A percentile compares a stretch with the other conserved stretches of the same genome.
phyloP scores from a whole-genome alignment of 2,888 invertebrate species.

The Lepas anatifera region DNA sequence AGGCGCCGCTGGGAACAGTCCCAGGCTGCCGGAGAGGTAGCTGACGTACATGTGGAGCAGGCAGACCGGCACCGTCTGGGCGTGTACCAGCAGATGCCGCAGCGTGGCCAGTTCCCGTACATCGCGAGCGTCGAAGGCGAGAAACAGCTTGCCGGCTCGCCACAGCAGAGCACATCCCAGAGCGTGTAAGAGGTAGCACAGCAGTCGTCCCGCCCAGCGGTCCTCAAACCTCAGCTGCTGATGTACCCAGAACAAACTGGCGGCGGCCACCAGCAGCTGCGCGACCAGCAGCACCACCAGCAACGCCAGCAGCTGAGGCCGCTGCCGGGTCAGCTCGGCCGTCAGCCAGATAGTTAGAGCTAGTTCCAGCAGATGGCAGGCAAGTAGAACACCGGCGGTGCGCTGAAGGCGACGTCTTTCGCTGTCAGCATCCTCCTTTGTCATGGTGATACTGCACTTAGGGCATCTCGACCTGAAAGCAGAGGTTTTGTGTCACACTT shows the following conservation, averaged over 20 bases:
- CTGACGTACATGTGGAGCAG: slow-evolving; percentile 21
- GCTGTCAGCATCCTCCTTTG: slow-evolving; percentile 4
- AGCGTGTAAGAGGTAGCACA: slow-evolving; percentile 22
- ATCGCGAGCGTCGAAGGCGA: slow-evolving; percentile 23
- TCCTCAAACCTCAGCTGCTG: slow-evolving; percentile 22
- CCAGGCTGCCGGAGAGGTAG: slow-evolving; percentile 15
- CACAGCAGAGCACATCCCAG: slow-evolving; percentile 21
- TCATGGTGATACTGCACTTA: not conserved
- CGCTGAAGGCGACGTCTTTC: slow-evolving; percentile 15
- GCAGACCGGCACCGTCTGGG: slow-evolving; percentile 22
- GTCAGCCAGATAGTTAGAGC: slow-evolving; percentile 9
- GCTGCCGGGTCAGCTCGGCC: not conserved
- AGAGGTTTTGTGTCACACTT: too few species aligned
- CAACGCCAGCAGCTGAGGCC: slow-evolving; percentile 10
- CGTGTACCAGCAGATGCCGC: slow-evolving; percentile 22
- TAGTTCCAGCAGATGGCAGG: slow-evolving; percentile 21
- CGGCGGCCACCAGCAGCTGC: slow-evolving; percentile 17
- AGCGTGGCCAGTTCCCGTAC: slow-evolving; percentile 23
- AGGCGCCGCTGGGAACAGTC: slow-evolving; percentile 18
- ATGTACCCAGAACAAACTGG: slow-evolving; percentile 22
- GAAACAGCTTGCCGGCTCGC: slow-evolving; percentile 21
- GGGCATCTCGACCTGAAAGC: too few species aligned
- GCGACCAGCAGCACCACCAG: slow-evolving; percentile 17
- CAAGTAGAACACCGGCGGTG: slow-evolving; percentile 20
- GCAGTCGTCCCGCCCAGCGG: slow-evolving; percentile 19